Evolutionary conservation across 2,113 vertebrate species (phyloP), one percentile per base, ranked within the genome.

Genomic region (Hippocampus guttulatus): DNA sequence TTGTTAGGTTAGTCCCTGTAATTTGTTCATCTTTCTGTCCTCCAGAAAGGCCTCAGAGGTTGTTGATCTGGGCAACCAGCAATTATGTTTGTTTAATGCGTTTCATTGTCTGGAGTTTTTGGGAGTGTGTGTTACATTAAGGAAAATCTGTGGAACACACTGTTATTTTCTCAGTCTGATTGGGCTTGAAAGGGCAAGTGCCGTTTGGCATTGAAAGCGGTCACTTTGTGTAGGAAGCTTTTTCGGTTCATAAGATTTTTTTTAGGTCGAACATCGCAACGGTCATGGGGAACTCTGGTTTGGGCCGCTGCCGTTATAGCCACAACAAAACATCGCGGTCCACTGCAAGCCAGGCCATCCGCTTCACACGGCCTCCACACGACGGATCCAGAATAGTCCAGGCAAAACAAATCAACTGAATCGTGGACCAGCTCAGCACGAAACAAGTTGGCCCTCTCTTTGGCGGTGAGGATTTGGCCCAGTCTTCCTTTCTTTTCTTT

Each of bases 321-420:
- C 87, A 88, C 88, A 91, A 88, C 87, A 87, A 78, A 89, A 85
- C 77, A 72, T 64, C 67, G 81, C 81, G 84, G 84, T 83, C 81
- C 75, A 73, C 70, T 67, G 51, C 75, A 64, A 77, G 71, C 83
- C 70, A 57, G 45, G 78, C 77, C 82, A 69, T 82, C 79, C n/a
- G 40, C 78, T 74, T 74, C 73, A 76, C 61, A 79, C 73, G 45
- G 67, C 82, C 47, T 63, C 77, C 55, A 62, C 84, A 87, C 52
- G 67, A 84, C 49, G 82, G 79, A 76, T 82, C 85, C 77, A 77
- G 80, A 74, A 68, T 62, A 70, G 75, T 67, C 52, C 3, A 77
- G 75, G 84, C 85, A 87, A 83, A 79, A 80, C 76, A 87, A 89
- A 85, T 78, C 54, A 64, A 75, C 75, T 60, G 63, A 78, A 67